phyloP scores from a whole-genome alignment of 2,888 invertebrate species.

The Proisotoma minuta region DNA sequence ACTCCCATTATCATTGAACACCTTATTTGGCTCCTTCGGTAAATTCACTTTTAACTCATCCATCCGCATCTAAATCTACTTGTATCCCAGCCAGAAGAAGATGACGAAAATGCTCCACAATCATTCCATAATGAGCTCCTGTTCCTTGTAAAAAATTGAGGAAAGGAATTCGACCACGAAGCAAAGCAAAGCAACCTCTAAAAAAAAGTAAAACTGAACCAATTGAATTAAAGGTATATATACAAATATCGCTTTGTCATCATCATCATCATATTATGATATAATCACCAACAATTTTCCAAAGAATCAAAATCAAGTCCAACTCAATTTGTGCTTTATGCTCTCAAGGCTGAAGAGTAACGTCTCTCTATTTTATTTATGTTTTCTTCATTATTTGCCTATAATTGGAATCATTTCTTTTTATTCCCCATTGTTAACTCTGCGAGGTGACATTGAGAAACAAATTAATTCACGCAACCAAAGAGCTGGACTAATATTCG shows the following conservation, averaged over 20 bases:
- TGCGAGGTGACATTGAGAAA: too few relatives aligned
- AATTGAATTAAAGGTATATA: background rate
- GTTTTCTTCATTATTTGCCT: background rate
- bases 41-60: conserved; percentile 13
- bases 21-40: conserved; percentile 17
- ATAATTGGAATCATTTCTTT: too few relatives aligned
- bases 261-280: background rate
- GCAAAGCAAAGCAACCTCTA: background rate
- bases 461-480: too few relatives aligned
- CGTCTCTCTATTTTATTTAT: background rate
- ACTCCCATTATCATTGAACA: conserved; percentile 17
- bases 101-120: conserved; percentile 9
- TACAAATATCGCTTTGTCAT: background rate
- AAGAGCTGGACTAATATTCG: too few relatives aligned
- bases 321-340: background rate
- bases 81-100: background rate
- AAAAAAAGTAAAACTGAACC: background rate
- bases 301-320: background rate
- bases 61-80: background rate
- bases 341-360: too few relatives aligned
- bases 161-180: conserved; percentile 12
- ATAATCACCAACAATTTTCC: background rate
- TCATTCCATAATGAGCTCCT: conserved; percentile 9
- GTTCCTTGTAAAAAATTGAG: conserved; percentile 2
- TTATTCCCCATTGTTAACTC: too few relatives aligned